Base-by-base conservation (phyloP, 92 coral and sea anemone genomes). In the Epizoanthus ramosus region DNA sequence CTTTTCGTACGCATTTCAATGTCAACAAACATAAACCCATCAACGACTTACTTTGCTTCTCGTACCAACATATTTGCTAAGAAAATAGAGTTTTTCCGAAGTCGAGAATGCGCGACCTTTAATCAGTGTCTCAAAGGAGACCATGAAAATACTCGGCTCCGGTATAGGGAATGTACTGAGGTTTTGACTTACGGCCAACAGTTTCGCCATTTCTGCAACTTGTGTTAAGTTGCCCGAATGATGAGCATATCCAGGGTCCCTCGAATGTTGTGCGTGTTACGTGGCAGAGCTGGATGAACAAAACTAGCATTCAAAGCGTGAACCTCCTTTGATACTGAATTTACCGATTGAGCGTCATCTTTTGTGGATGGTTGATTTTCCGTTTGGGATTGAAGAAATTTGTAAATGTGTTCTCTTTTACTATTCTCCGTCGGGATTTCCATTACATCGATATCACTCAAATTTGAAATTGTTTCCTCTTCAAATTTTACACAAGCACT, bases 1-100 rank as follows among this genome's bases (percentile, higher is more conserved):
- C 52, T 60, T 89, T 8, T 76, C 22, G 63, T 89, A 89, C 3
- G 91, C 85, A 13, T 92, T 52, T 80, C 85, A 10, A 85, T 79
- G 24, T 87, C 89, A 0, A 87, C 56, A 22, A 87, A 80, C 67
- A 89, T 83, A 54, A 84, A 92, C 28, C 96, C 83, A 17, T 71
- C 83, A 0, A 92, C 91, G 2, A 85, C 86, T 52, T 87, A 87
- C 56, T 87, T 87, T 2, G 90, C 92, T 33, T 87, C 92, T 12
- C 86, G n/a, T 88, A 25, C 68, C 71, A 13, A 85, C 75, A 64
- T 90, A 90, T 37, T 85, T 85, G 23, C 81, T 83, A 5, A 89
- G 88, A 64, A 86, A 92, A 57, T 90, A 85, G 15, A 90, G 83
- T 35, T 85, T 80, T 50, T 92, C 89, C 33, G 74, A 54, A 0